phyloP scores from a whole-genome alignment of 2,113 vertebrate species.

The Cyrtonyx montezumae region DNA sequence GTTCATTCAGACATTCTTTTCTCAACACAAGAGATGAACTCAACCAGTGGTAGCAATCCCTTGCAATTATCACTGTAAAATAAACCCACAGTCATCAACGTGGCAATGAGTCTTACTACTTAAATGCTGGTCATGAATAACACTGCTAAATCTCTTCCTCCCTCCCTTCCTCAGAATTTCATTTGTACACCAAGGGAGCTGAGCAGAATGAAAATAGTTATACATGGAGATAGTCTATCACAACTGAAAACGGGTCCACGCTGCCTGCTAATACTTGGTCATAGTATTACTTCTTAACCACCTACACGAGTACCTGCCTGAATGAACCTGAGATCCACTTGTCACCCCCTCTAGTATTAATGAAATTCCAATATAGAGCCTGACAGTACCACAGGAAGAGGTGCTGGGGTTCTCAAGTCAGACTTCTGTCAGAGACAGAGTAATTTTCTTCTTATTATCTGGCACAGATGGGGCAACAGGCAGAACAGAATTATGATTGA shows the following conservation, averaged over 20 bases:
- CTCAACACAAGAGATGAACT: neutral
- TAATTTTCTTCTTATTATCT: neutral
- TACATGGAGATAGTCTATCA: neutral
- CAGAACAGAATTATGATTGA: neutral
- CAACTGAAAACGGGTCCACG: neutral
- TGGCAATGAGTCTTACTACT: neutral
- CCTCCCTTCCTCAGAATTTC: neutral
- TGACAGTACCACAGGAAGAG: neutral
- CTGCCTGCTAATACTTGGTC: neutral
- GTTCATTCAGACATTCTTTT: neutral
- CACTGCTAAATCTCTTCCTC: neutral
- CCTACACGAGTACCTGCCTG: neutral
- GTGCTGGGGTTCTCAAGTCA: neutral
- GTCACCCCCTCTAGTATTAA: neutral
- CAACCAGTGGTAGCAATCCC: neutral
- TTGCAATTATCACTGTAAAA: neutral
- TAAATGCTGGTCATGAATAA: neutral
- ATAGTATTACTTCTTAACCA: neutral
- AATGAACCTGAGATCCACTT: neutral
- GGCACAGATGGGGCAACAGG: slow-evolving; percentile 2
- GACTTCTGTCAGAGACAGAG: neutral
- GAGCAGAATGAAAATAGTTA: neutral
- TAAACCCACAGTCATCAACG: neutral
- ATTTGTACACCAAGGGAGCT: neutral
- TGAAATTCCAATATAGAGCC: neutral